Conservation (phyloP, 2,888 invertebrate genomes). For the Tipula vernalis region DNA sequence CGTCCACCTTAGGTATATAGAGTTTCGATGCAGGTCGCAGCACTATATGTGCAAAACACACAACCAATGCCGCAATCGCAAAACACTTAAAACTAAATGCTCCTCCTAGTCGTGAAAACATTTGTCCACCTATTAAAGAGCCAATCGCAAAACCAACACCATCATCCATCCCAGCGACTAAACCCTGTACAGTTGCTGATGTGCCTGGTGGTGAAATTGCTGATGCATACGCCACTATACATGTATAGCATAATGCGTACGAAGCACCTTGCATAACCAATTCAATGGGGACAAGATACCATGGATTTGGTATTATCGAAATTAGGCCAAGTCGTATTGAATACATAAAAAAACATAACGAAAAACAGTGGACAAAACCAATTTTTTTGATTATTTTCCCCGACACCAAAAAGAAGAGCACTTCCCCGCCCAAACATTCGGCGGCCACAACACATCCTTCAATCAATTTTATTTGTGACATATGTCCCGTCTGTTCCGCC, state of each 20-base stretch:
- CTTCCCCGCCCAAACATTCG: conserved; percentile 66
- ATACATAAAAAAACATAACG: conserved; percentile 65
- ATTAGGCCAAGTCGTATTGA: conserved; percentile 60
- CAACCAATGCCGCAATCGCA: conserved; percentile 19
- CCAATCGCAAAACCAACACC: conserved; percentile 70
- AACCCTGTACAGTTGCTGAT: conserved; percentile 73
- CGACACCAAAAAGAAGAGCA: conserved; percentile 61
- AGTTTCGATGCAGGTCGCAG: conserved; percentile 30
- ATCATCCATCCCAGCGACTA: conserved; percentile 81
- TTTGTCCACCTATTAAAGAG: conserved; percentile 56
- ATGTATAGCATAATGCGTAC: conserved; percentile 74
- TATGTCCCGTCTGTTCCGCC: conserved; percentile 47
- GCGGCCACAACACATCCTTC: conserved; percentile 70
- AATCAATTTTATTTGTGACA: conserved; percentile 57
- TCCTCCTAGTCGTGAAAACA: conserved; percentile 54
- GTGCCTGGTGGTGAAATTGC: conserved; percentile 56
- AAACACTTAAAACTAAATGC: conserved; percentile 36
- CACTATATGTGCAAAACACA: conserved; percentile 31
- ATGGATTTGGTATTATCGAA: conserved; percentile 63
- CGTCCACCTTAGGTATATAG: conserved; percentile 15
- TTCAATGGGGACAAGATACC: conserved; percentile 73
- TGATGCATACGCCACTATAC: conserved; percentile 61
- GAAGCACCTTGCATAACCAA: conserved; percentile 72
- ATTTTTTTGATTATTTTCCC: conserved; percentile 63
- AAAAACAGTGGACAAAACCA: conserved; percentile 66